phyloP scores from a whole-genome alignment of 2,113 vertebrate species.

The Arothron firmamentum region DNA sequence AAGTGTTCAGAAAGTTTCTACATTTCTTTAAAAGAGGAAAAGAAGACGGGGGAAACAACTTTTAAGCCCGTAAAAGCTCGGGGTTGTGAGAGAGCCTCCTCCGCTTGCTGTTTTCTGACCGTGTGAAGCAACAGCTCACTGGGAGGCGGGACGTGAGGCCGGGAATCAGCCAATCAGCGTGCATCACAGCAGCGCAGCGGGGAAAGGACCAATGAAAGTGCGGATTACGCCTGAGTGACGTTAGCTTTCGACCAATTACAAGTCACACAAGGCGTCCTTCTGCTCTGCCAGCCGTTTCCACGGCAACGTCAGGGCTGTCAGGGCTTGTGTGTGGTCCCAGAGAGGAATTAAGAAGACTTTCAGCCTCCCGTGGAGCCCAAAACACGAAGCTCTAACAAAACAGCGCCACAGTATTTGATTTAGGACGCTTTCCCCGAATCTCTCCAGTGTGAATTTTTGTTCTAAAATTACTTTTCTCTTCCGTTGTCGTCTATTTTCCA shows the following conservation, averaged over 20 bases:
- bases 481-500: no score
- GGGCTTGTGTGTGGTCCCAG: neutral
- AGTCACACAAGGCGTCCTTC: neutral
- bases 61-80: slow-evolving; percentile 5
- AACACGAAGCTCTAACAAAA: neutral
- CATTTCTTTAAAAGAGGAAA: slow-evolving; percentile 18
- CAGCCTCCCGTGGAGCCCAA: neutral
- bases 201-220: slow-evolving; percentile 19
- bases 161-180: slow-evolving; percentile 27
- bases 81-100: slow-evolving; percentile 6
- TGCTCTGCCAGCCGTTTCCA: slow-evolving; percentile 34
- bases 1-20: slow-evolving; percentile 10
- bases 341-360: neutral
- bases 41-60: neutral
- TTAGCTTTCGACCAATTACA: slow-evolving; percentile 25
- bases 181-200: rapidly evolving
- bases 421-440: no score
- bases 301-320: slow-evolving; percentile 38
- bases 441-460: no score
- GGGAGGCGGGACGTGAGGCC: neutral
- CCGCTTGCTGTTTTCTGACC: slow-evolving; percentile 9
- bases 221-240: neutral
- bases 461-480: no score
- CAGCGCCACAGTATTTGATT: no score
- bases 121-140: slow-evolving; percentile 22